These are phyloP conservation scores for Tokudaia tokunoshimensis DNA, from an alignment of 2,797 vertebrate genomes.

Conservation along the genomic window DNA sequence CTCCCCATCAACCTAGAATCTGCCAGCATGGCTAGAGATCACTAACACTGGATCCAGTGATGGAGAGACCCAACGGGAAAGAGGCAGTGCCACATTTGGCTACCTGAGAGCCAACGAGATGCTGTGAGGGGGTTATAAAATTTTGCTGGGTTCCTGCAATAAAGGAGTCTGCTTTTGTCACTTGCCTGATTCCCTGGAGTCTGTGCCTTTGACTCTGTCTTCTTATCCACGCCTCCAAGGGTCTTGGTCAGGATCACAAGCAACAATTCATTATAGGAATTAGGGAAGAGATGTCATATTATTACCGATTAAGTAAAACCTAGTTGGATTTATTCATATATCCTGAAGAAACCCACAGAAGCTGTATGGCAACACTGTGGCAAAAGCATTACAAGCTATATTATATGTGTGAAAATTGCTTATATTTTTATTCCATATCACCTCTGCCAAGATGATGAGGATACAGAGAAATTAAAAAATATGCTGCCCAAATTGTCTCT, in stretches of 20 bases:
- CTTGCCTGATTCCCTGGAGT: background rate
- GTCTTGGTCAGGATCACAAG: background rate
- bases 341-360: background rate
- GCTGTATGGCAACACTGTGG: background rate
- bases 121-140: background rate
- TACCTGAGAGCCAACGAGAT: background rate
- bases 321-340: background rate
- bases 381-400: background rate
- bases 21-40: background rate
- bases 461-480: background rate
- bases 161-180: background rate
- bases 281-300: background rate
- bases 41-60: background rate
- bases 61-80: background rate
- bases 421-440: background rate
- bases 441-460: background rate
- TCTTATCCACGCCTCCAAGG: background rate
- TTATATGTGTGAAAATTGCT: conserved; percentile 9
- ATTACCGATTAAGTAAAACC: background rate
- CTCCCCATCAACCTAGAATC: background rate
- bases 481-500: background rate
- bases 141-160: background rate
- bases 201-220: background rate
- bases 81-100: background rate
- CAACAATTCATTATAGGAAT: background rate